Base-by-base conservation (phyloP, 2,888 invertebrate genomes). In the Ectobius pallidus region DNA sequence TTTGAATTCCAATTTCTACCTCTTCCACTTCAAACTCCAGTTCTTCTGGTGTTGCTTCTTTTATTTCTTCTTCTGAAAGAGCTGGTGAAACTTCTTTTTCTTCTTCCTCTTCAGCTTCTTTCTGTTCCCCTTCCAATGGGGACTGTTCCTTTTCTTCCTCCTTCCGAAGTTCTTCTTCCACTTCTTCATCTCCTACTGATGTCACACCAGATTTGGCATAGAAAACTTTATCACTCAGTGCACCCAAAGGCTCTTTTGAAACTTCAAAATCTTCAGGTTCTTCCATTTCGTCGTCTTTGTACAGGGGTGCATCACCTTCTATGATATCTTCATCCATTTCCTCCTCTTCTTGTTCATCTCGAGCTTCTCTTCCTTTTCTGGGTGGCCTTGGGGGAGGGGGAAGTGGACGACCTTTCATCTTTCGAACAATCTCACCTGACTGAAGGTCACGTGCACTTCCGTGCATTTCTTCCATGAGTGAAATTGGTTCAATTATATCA, bases 381-480 rank as follows among this genome's bases (percentile, higher is more conserved):
- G 94, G 93, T 44, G 95, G 95, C 73, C 94, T 85, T 1, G 95
- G 95, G 0, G 95, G 95, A 3, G 95, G 91, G 1, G 95, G 95
- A 76, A 95, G 82, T 0, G 95, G 95, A 75, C 95, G 87, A 77
- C 91, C 91, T 83, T 93, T 92, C 91, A 95, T 95, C 84, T 91
- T 93, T 78, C 89, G 91, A 1, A 94, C 86, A 55, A 93, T 86
- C 75, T 91, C 91, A 9, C 92, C 93, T 22, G 92, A 92, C 75
- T 91, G 89, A 62, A 94, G 83, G 79, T 90, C 87, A 78, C 89
- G 71, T 6, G 65, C 73, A 49, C 74, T 75, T 18, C 69, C 74
- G 22, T 88, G 65, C 27, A 78, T 76, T 25, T 73, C 72, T 20
- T 74, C 63, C 58, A 71, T 16, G 62, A 55, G 20, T 0, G 61